Evolutionary conservation across 2,797 vertebrate genomes (phyloP).

Genomic region (Setipinna tenuifilis): DNA sequence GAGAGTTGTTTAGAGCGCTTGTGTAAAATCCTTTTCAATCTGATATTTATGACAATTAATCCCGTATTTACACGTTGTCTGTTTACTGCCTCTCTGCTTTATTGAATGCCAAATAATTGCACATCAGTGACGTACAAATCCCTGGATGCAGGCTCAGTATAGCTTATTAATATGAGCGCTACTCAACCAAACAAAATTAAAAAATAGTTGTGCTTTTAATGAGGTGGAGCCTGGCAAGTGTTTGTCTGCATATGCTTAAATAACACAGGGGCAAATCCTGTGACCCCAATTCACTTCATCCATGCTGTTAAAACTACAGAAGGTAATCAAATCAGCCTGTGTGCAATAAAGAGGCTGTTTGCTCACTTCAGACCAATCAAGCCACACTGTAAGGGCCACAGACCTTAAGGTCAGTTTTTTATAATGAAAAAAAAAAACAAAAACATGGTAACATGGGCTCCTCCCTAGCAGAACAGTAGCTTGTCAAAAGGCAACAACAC

Average conservation of each 20-base stretch:
- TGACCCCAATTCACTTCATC: neutral
- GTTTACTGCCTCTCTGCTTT: slow-evolving; percentile 65
- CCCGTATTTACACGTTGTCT: slow-evolving; percentile 69
- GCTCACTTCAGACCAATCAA: slow-evolving; percentile 20
- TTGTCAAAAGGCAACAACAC: no score
- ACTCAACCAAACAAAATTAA: slow-evolving; percentile 42
- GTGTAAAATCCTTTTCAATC: slow-evolving; percentile 62
- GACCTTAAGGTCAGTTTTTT: neutral
- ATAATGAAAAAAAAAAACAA: no score
- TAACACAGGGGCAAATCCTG: neutral
- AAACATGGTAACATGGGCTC: neutral
- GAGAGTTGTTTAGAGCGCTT: slow-evolving; percentile 58
- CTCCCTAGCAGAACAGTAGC: no score
- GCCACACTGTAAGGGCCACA: neutral
- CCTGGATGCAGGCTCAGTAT: slow-evolving; percentile 39
- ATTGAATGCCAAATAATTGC: slow-evolving; percentile 67
- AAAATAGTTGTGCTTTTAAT: slow-evolving; percentile 59
- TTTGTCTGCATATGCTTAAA: slow-evolving; percentile 49
- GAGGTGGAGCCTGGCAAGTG: slow-evolving; percentile 56
- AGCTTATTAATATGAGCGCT: slow-evolving; percentile 58
- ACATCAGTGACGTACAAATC: slow-evolving; percentile 54
- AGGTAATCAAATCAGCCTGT: slow-evolving; percentile 17
- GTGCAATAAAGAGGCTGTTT: neutral
- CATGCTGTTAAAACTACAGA: neutral
- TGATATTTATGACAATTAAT: slow-evolving; percentile 71